Evolutionary conservation across 2,113 vertebrate species (phyloP), one percentile per base, ranked within the genome.

Genomic region (Bubo bubo): DNA sequence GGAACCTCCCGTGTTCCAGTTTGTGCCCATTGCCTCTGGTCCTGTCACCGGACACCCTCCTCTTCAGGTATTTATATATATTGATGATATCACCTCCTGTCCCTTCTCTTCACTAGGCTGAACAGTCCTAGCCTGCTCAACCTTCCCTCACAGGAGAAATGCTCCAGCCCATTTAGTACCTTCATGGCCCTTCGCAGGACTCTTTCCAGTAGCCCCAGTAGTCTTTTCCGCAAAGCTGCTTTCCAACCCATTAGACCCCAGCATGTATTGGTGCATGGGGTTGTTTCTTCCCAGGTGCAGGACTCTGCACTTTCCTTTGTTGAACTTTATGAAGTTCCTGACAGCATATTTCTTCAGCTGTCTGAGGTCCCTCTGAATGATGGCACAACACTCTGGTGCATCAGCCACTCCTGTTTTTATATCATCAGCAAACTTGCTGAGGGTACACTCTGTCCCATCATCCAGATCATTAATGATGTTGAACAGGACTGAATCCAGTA

Each of bases 221-320:
- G 18, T 9, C 26, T 32, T 53, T 75, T 39, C 45, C 35, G 19
- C 12, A 39, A 28, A 62, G 49, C 6, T 41, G 10, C 20, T 79
- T 79, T 62, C 30, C 23, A n/a, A 27, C 11, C 20, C 6, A 4
- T 56, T 45, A 71, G 30, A 5, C 6, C 39, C 22, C 14, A 86
- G 20, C 12, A 43, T 0, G 2, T 23, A 47, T 4, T 16, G 3
- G 9, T 35, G 3, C 28, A 59, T 7, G 17, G 37, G 10, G 4
- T 8, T 43, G 8, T 8, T 50, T 18, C n/a, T 41, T 3, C n/a
- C 4, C 41, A 43, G 6, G 22, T 76, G 41, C 49, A 87, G 30
- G 24, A 41, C 47, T 35, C 45, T 14, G 14, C 21, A 37, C 17
- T 37, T 64, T 17, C 10, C 45, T 60, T 64, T 75, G 12, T 3